Conservation (phyloP, 2,113 vertebrate genomes). For the Scopus umbretta region DNA sequence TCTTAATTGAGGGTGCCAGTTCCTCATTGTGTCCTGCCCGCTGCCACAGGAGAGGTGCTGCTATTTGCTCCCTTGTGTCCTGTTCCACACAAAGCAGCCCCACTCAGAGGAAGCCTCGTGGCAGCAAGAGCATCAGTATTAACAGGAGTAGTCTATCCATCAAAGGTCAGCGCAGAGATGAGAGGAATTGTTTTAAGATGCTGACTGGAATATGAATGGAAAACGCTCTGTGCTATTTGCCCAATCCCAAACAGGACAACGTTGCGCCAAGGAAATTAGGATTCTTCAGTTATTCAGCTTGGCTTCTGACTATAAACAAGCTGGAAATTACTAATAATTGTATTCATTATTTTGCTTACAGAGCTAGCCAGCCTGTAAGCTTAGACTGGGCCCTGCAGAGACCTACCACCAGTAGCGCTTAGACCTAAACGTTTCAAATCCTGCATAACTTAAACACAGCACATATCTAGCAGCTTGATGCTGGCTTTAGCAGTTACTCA, state of each 20-base stretch:
- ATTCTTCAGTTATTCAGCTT: not conserved
- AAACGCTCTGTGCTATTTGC: not conserved
- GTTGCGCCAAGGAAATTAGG: not conserved
- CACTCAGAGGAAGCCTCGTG: fast-evolving
- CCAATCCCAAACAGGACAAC: not conserved
- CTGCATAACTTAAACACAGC: not conserved
- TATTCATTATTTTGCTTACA: not conserved
- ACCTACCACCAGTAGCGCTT: not conserved
- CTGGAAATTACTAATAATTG: not conserved
- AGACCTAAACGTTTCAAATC: not conserved
- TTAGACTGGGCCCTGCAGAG: not conserved
- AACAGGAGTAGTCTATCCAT: not conserved
- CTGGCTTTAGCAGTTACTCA: not conserved
- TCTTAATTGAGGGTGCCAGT: not conserved
- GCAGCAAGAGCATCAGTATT: not conserved
- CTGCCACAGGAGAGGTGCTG: not conserved
- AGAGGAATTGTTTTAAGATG: not conserved
- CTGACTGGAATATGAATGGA: not conserved
- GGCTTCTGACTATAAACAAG: not conserved
- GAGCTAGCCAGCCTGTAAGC: not conserved
- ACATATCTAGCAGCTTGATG: not conserved
- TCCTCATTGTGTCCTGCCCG: too few relatives aligned
- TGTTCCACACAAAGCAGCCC: not conserved
- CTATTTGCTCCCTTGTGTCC: not conserved
- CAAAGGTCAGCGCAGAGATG: not conserved